Evolutionary conservation across 2,113 vertebrate species (phyloP), one percentile per base, ranked within the genome.

Genomic region (Falcunculus frontatus): DNA sequence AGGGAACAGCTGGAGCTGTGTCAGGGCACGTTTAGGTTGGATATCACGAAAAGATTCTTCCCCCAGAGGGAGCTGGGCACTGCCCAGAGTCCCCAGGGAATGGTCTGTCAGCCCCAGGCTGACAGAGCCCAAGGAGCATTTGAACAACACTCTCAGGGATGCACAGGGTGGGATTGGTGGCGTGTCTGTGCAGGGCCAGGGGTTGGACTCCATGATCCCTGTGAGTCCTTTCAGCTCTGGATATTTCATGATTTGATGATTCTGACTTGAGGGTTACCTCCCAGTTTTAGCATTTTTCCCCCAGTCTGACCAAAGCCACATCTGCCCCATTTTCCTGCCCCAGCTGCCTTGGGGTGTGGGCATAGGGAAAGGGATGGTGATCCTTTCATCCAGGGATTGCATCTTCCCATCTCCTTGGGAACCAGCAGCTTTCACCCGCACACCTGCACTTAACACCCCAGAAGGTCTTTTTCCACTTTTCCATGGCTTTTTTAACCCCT

Each of bases 141-240:
- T 42, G 52, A 6, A 57, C 25, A 49, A 0, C 0, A 0, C 41
- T 55, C 0, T 0, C 52, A 67, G 44, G 35, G 52, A 9, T 33
- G 42, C 30, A 0, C 44, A 50, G 35, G 37, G 2, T 26, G 53
- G 72, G 37, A 6, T 27, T 76, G 16, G 6, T 60, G 73, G 32
- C 13, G 9, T 14, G 35, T 42, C 35, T 70, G 25, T 42, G 37
- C 67, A 62, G 46, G 56, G 32, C 6, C 25, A 10, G 67, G 37
- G 7, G 6, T 10, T 42, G 44, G 32, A 22, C 16, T 49, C 1
- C 0, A 6, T 23, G 22, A 42, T 23, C 33, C 37, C 4, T 12
- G 7, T 33, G 55, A 5, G 14, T 37, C 9, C 27, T 26, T 68
- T 27, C 53, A 44, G 0, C 21, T 59, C 53, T 26, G 52, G 17